Conservation (phyloP, 2,797 vertebrate species). For the Heliangelus exortis region DNA sequence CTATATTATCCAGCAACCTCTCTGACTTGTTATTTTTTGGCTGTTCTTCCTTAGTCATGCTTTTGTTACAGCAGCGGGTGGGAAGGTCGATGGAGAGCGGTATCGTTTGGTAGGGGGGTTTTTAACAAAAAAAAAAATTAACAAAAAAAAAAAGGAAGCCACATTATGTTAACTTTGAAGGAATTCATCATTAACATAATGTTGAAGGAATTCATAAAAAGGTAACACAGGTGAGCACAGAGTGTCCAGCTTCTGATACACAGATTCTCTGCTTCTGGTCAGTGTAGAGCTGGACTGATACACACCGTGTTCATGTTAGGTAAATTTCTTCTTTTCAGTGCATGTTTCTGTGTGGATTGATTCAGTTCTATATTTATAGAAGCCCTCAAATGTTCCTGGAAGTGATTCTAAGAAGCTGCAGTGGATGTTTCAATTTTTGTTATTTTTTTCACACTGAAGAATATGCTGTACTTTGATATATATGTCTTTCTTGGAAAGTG, state of each 20-base stretch:
- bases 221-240: background rate
- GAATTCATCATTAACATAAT: background rate
- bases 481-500: background rate
- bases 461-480: background rate
- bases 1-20: background rate
- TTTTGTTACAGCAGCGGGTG: background rate
- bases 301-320: background rate
- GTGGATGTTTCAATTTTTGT: background rate
- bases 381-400: background rate
- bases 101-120: background rate
- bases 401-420: background rate
- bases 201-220: background rate
- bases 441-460: background rate
- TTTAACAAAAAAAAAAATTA: background rate
- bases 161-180: background rate
- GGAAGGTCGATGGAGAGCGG: background rate
- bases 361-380: background rate
- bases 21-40: background rate
- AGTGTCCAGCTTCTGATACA: background rate
- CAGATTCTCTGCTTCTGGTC: background rate
- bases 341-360: background rate
- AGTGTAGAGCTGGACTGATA: background rate
- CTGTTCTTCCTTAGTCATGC: background rate
- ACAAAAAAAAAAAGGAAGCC: fast-evolving
- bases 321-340: background rate